phyloP scores from a whole-genome alignment of 2,113 vertebrate genomes.

The Pachyramphus minor region DNA sequence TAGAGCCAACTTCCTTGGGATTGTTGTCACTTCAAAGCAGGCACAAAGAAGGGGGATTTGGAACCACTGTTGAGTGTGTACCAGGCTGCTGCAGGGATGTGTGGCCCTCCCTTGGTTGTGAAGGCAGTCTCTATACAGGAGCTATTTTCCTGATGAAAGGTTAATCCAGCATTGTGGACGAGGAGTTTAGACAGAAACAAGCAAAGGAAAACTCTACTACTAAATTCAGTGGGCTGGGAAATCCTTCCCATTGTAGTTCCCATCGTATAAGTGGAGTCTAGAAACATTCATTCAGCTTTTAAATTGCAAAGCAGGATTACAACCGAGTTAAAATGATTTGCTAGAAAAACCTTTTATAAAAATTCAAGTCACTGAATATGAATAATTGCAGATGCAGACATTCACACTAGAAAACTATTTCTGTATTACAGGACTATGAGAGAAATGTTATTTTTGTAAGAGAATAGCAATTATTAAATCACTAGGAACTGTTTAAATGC shows the following conservation, averaged over 20 bases:
- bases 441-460: constrained; percentile 42
- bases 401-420: constrained; percentile 9
- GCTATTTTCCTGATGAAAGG: background rate
- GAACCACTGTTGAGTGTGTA: background rate
- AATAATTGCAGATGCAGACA: constrained; percentile 20
- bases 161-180: background rate
- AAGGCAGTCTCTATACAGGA: background rate
- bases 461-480: constrained; percentile 46
- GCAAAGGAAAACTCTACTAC: background rate
- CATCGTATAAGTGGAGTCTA: background rate
- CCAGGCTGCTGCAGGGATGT: background rate
- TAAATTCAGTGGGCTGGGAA: constrained; percentile 10
- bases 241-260: background rate
- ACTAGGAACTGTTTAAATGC: constrained; percentile 10
- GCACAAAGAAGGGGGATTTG: background rate
- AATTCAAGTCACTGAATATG: constrained; percentile 22
- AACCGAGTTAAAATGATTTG: constrained; percentile 2
- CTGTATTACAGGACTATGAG: background rate
- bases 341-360: background rate
- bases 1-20: background rate
- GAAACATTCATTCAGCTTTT: constrained; percentile 13
- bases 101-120: background rate
- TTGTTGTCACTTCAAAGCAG: background rate
- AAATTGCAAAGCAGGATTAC: constrained; percentile 25
- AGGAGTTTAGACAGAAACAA: background rate